phyloP scores from a whole-genome alignment of 2,888 invertebrate species.

The Vesta saturnalis region DNA sequence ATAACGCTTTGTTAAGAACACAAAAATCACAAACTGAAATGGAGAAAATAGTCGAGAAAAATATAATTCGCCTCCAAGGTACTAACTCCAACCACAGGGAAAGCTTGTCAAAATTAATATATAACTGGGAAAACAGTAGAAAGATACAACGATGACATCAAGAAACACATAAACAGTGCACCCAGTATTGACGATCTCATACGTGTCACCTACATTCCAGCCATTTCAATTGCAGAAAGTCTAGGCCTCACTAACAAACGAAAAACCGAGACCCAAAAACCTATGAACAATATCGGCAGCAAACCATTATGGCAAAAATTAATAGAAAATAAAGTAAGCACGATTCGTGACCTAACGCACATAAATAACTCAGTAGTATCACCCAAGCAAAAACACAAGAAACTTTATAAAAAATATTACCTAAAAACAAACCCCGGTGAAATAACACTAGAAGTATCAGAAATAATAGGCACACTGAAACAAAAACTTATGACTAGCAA shows the following conservation, averaged over 20 bases:
- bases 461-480: constrained; percentile 2
- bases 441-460: neutral
- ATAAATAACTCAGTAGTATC: neutral
- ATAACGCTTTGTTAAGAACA: too few species aligned
- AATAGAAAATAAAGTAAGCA: neutral
- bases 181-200: neutral
- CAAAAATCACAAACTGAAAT: too few species aligned
- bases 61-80: neutral
- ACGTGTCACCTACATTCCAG: neutral
- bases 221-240: neutral
- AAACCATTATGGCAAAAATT: neutral
- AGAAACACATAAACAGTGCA: neutral
- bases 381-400: neutral
- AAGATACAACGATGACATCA: neutral
- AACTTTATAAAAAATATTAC: neutral
- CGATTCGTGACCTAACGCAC: neutral
- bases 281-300: neutral
- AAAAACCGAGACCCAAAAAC: neutral
- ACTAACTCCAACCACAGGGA: neutral
- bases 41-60: neutral
- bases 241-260: neutral
- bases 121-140: neutral
- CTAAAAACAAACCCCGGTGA: neutral
- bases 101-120: neutral
- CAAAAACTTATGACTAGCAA: constrained; percentile 3